Evolutionary conservation across 1,140 invertebrate species (phyloP).

Genomic region (Neodiprion virginianus): DNA sequence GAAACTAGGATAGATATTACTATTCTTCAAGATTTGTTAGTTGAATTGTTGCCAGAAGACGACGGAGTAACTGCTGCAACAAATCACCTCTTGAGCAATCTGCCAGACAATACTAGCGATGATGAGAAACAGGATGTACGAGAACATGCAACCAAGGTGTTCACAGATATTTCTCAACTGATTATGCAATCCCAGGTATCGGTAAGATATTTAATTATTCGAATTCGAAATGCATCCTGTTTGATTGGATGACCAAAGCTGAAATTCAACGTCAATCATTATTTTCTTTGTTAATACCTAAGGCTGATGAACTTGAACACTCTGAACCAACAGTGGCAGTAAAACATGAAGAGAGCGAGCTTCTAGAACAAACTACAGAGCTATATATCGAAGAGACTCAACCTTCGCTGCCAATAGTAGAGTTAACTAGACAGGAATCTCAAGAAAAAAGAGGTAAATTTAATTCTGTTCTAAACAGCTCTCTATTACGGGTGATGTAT

Average conservation of each 20-base stretch:
- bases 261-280: too few relatives aligned
- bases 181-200: neutral
- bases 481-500: neutral
- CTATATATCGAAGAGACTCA: neutral
- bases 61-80: conserved; percentile 18
- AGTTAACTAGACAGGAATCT: neutral
- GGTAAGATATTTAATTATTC: too few relatives aligned
- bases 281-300: too few relatives aligned
- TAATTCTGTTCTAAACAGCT: neutral
- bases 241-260: too few relatives aligned
- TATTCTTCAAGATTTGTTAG: neutral
- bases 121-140: conserved; percentile 14
- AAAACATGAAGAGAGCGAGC: neutral
- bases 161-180: neutral
- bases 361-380: neutral
- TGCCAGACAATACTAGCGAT: conserved; percentile 10
- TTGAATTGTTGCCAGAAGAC: neutral
- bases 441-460: neutral
- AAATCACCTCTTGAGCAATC: conserved; percentile 23
- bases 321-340: neutral
- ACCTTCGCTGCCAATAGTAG: neutral
- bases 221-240: too few relatives aligned
- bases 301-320: too few relatives aligned
- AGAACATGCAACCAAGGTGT: conserved; percentile 16
- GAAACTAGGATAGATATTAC: neutral